Base-by-base conservation (phyloP, 2,113 vertebrate genomes). In the Campylomormyrus tamandua region DNA sequence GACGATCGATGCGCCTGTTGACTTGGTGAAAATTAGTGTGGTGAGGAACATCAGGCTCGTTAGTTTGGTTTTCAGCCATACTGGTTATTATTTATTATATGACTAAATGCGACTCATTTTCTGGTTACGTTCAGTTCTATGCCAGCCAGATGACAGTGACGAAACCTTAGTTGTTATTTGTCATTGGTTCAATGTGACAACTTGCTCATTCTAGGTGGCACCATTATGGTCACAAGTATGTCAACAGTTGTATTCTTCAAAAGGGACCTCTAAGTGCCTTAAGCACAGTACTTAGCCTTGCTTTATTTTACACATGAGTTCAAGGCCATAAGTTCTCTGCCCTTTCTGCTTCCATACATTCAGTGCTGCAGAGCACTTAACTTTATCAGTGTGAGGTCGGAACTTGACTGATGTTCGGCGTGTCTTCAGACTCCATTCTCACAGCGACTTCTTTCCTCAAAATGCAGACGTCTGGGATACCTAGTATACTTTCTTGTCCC, bases 401-500 rank as follows among this genome's bases (percentile, higher is more conserved):
- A 42, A 49, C 10, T 56, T 90, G 89, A 90, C 80, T 86, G 83
- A 86, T 70, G 83, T 48, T 84, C 89, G 5, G n/a, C 49, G 42
- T 52, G 11, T 49, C 83, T 85, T 45, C 21, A 19, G 45, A 42
- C 13, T 35, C 89, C 56, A 83, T 83, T 90, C 39, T 66, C 15
- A 77, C 27, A 42, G 17, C 2, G 5, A 11, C 35, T 35, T 80
- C 31, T 66, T 66, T 45, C 35, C 89, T 31, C 42, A 90, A 62
- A 90, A 62, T 21, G 17, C 80, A 27, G 19, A 46, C 45, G 56
- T 48, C 24, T 77, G 50, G 87, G 91, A 93, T 90, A 56, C 91
- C 53, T 91, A 48, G 80, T 90, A 89, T 58, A 88, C 90, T 53
- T 21, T 91, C 88, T 77, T 87, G 84, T 85, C 88, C 0, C 88